Percentiles rank a stretch among this genome's conserved stretches.
Conservation (phyloP, 1,140 invertebrate species). For the Drosophila yakuba region DNA sequence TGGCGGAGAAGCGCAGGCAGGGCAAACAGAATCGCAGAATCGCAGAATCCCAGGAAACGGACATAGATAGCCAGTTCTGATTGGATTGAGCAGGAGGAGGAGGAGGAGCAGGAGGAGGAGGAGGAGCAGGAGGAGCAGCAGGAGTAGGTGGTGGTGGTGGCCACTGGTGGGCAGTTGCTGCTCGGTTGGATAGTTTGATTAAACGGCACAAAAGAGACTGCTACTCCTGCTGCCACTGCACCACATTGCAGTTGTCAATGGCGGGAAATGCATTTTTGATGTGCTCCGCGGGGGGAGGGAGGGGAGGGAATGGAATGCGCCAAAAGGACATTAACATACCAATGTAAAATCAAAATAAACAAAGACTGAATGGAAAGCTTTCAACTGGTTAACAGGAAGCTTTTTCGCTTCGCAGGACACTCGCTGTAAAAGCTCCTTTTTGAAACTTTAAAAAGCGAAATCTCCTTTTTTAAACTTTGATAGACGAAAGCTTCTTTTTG, state of each 20-base stretch:
- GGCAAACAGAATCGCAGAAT: slow-evolving; percentile 26
- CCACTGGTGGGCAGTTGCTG: too few species aligned
- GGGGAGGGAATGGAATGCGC: too few species aligned
- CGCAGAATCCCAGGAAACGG: background rate
- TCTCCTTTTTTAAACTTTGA: background rate
- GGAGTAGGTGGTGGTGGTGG: too few species aligned
- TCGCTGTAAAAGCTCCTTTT: background rate
- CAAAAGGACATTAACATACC: slow-evolving; percentile 1
- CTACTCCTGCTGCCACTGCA: background rate
- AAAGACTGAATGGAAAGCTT: background rate
- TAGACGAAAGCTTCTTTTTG: too few species aligned
- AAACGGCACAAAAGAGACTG: slow-evolving; percentile 13
- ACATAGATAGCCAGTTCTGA: slow-evolving; percentile 10
- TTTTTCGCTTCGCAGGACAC: background rate
- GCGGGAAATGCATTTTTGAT: slow-evolving; percentile 52
- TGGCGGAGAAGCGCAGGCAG: slow-evolving; percentile 32
- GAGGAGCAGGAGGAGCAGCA: too few species aligned
- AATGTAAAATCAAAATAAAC: background rate
- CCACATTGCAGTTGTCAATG: slow-evolving; percentile 33
- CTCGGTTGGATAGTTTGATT: slow-evolving; percentile 6
- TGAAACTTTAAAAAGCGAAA: too few species aligned
- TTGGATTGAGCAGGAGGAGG: background rate
- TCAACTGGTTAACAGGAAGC: background rate
- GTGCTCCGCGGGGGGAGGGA: background rate
- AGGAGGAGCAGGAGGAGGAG: too few species aligned